Conservation (phyloP, 2,888 invertebrate genomes). For the Mesoligia furuncula region DNA sequence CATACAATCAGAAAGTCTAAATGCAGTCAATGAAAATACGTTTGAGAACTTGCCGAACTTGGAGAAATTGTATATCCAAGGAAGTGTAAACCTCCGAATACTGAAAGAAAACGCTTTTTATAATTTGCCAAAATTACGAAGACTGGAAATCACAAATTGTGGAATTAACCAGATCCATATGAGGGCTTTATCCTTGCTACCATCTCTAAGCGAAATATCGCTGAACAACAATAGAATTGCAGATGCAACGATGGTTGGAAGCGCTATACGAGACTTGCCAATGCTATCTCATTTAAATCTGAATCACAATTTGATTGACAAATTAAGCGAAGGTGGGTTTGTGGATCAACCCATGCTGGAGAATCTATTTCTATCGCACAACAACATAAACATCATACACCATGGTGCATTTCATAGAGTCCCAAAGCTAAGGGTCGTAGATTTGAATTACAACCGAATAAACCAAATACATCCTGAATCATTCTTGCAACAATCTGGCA, state of each 20-base stretch:
- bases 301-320: conserved; percentile 93
- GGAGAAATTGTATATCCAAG: conserved; percentile 94
- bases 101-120: conserved; percentile 94
- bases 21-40: conserved; percentile 92
- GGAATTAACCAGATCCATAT: conserved; percentile 95
- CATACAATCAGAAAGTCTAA: conserved; percentile 92
- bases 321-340: conserved; percentile 94
- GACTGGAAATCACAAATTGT: conserved; percentile 94
- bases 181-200: conserved; percentile 93
- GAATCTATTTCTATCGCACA: conserved; percentile 92
- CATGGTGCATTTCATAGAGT: conserved; percentile 95
- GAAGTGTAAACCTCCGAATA: conserved; percentile 92
- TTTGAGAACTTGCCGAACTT: conserved; percentile 93
- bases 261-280: conserved; percentile 94
- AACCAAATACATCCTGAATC: conserved; percentile 95
- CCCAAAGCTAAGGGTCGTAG: conserved; percentile 93
- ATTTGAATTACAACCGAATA: conserved; percentile 94
- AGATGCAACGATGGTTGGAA: conserved; percentile 95
- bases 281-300: conserved; percentile 92
- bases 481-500: conserved; percentile 93
- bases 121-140: conserved; percentile 92
- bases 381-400: conserved; percentile 93
- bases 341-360: conserved; percentile 94
- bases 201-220: conserved; percentile 93
- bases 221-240: conserved; percentile 93